Evolutionary conservation across 1,140 invertebrate genomes (phyloP), one percentile per base, ranked within the genome.

Genomic region (Drosophila pachea): DNA sequence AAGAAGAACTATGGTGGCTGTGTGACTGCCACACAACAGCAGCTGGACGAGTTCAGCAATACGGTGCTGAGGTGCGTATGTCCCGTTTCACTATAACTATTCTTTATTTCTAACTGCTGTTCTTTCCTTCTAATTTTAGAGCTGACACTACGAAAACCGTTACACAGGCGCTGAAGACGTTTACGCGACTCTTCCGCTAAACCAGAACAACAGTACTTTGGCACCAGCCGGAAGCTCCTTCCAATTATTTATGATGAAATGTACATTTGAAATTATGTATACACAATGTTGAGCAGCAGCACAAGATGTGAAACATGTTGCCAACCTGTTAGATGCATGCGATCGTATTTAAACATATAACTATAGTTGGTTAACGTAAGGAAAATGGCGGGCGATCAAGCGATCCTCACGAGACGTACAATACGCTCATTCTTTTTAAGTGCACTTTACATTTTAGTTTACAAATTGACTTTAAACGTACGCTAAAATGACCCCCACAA

Each of bases 31-130:
- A 97, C 96, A 7, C 92, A 94, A 8, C 92, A 94, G 69, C 97
- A 98, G 89, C 91, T 98, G 60, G 91, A 93, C 79, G 95, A 97
- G 81, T 97, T 98, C 89, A 96, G 97, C 88, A 92, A 92, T 68
- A 91, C 92, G 56, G 91, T 96, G 40, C 92, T 93, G 31, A 93
- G 92, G 95, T 96, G 90, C 90, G 89, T 22, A 42, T 42, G 11
- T 42, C 4, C 11, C 40, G 4, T 7, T 42, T 36, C 6, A 14
- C 4, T 7, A 7, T 14, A 3, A 4, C 5, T 43, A 2, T 14
- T n/a, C 40, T 7, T n/a, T 64, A 22, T 9, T 60, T 36, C n/a
- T 0, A 8, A 0, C 0, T 11, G n/a, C 68, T 11, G 9, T 86
- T 77, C 79, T 14, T 5, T 14, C 3, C 40, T 71, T 90, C 86